A percentile compares a stretch with the other conserved stretches of the same genome.
Conservation (phyloP, 2,113 vertebrate species). For the Gobius niger region DNA sequence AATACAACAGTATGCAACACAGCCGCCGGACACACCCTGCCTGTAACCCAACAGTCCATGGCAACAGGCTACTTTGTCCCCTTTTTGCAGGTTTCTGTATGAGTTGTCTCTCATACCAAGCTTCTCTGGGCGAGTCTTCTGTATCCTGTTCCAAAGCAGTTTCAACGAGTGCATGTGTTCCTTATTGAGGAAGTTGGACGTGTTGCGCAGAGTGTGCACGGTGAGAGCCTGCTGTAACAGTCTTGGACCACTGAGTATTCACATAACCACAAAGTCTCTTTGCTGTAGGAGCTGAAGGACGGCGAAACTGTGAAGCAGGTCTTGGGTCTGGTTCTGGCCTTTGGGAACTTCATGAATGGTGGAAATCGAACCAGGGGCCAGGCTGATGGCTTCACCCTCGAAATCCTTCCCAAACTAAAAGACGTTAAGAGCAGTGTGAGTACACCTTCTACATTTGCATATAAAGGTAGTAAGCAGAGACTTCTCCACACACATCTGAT, state of each 20-base stretch:
- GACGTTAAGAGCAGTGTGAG: slow-evolving; percentile 99
- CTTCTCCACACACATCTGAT: no score
- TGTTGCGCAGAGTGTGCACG: slow-evolving; percentile 89
- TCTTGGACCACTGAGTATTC: background rate
- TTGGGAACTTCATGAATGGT: slow-evolving; percentile 98
- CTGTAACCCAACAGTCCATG: no score
- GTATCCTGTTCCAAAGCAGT: slow-evolving; percentile 92
- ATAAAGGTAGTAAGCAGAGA: no score
- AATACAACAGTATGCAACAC: no score
- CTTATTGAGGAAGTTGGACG: slow-evolving; percentile 86
- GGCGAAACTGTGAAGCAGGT: slow-evolving; percentile 84
- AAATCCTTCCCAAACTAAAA: slow-evolving; percentile 96
- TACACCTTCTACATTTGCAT: slow-evolving; percentile 27
- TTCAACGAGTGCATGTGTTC: slow-evolving; percentile 90
- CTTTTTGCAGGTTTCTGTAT: slow-evolving; percentile 85
- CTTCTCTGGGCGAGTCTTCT: slow-evolving; percentile 93
- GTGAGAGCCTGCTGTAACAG: slow-evolving; percentile 66
- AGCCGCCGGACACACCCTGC: no score
- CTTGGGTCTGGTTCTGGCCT: slow-evolving; percentile 90
- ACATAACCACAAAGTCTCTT: background rate
- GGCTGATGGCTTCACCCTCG: slow-evolving; percentile 92
- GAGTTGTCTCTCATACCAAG: slow-evolving; percentile 93
- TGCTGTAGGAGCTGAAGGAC: slow-evolving; percentile 81
- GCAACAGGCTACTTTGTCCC: background rate
- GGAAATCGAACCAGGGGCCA: slow-evolving; percentile 94